phyloP scores from a whole-genome alignment of 2,113 vertebrate genomes.

The Psittacara wagleri region DNA sequence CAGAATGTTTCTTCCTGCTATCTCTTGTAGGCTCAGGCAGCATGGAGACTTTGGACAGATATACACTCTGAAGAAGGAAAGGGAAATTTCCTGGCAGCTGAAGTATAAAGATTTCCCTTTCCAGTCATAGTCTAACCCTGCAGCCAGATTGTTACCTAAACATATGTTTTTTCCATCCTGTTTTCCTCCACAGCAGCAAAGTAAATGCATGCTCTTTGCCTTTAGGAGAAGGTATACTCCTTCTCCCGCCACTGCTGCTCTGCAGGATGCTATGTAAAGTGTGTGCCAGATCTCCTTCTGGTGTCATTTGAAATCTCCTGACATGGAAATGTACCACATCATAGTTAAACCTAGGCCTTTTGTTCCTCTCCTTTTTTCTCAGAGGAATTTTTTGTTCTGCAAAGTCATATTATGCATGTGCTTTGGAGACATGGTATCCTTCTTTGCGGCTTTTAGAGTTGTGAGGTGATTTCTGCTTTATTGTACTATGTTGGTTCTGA shows the following conservation, averaged over 20 bases:
- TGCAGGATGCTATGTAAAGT: neutral
- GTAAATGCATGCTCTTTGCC: neutral
- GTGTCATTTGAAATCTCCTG: neutral
- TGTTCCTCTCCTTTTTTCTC: neutral
- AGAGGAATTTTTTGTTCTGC: neutral
- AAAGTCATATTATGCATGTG: neutral
- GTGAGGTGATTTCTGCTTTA: neutral
- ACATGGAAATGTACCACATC: neutral
- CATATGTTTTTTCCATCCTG: neutral
- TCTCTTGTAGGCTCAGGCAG: neutral
- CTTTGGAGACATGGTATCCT: neutral
- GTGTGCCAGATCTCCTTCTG: neutral
- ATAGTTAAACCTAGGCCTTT: neutral
- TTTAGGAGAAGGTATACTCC: neutral
- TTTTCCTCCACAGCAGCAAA: neutral
- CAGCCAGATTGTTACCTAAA: neutral
- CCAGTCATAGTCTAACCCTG: neutral
- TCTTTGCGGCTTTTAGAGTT: neutral
- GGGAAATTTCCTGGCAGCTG: neutral
- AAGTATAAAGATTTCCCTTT: neutral
- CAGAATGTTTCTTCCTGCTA: neutral
- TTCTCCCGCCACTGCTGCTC: rapidly evolving
- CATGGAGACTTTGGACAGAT: neutral
- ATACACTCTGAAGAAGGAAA: neutral
- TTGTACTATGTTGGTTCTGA: neutral